A percentile compares a stretch with the other conserved stretches of the same genome.
Evolutionary conservation across 2,113 vertebrate species (phyloP).

Genomic region (Dolichotis patagonum): DNA sequence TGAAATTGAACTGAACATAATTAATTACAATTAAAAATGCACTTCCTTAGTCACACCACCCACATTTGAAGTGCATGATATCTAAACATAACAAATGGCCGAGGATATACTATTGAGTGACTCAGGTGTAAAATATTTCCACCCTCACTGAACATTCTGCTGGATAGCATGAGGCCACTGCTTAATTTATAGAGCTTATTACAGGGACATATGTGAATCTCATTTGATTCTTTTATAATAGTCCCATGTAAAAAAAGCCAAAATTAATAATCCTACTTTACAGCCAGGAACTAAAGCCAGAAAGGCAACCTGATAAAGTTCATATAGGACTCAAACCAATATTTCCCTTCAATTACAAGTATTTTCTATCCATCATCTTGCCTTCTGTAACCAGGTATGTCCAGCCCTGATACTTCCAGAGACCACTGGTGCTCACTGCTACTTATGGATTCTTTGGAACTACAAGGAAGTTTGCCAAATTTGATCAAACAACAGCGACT

Average conservation of each 20-base stretch:
- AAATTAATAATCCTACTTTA: slow-evolving; percentile 1
- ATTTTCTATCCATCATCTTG: not conserved
- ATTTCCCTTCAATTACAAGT: not conserved
- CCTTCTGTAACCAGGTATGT: slow-evolving; percentile 4
- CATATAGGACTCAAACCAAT: not conserved
- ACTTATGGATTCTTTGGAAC: not conserved
- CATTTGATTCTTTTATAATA: not conserved
- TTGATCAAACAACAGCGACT: not conserved
- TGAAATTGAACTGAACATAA: slow-evolving; percentile 25
- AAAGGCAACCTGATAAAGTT: not conserved
- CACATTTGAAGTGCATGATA: not conserved
- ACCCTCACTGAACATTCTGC: not conserved
- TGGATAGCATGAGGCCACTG: not conserved
- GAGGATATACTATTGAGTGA: not conserved
- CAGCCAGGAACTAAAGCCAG: not conserved
- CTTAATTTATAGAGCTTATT: not conserved
- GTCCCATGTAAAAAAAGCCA: not conserved
- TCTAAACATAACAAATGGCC: not conserved
- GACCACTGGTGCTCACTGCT: not conserved
- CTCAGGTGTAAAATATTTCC: not conserved
- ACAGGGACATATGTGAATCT: not conserved
- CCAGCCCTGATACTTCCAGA: not conserved
- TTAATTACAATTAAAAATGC: slow-evolving; percentile 22
- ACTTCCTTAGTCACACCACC: not conserved
- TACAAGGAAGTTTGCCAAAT: not conserved